Evolutionary conservation across 2,888 invertebrate species (phyloP), one percentile per base, ranked within the genome.

Genomic region (Leptinotarsa tumamoca): DNA sequence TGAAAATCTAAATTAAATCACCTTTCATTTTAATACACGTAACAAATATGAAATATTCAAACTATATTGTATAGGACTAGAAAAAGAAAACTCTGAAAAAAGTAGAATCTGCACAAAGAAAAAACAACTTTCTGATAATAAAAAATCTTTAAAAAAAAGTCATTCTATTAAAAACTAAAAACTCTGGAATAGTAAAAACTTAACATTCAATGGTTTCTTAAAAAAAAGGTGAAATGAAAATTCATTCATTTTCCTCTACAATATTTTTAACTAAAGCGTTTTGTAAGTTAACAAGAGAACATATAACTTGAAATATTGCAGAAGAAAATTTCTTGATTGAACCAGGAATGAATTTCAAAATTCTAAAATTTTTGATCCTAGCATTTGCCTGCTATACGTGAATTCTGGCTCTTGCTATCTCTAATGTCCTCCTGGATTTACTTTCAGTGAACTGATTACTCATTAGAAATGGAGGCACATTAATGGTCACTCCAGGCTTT

Each of bases 351-450:
- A 21, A 21, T 2, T 21, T 21, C 21, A 21, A 23, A 61, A 56
- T 56, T 56, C 10, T 10, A 56, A 56, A 56, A 56, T 17, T 18
- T 18, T 18, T 18, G 14, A 56, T 56, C 18, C 56, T 18, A 56
- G 56, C 56, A 56, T 56, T 56, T 56, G 56, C 56, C 18, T 15
- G 56, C 56, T 56, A 1, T 56, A 18, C 56, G 4, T 18, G n/a
- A 15, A 56, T 56, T 56, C 23, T 61, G 27, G 23, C 61, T n/a
- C 61, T 61, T 14, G 61, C 61, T 61, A 61, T 61, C n/a, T 61
- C 61, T 14, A 61, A 4, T 14, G 61, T 61, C 27, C n/a, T 23
- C 4, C 27, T 27, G 13, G 17, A 61, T 61, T 61, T 27, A 27
- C 15, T 61, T n/a, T 61, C n/a, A 61, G 17, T 61, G 15, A 61